Base-by-base conservation (phyloP, 2,888 invertebrate genomes). In the Seira musarum region DNA sequence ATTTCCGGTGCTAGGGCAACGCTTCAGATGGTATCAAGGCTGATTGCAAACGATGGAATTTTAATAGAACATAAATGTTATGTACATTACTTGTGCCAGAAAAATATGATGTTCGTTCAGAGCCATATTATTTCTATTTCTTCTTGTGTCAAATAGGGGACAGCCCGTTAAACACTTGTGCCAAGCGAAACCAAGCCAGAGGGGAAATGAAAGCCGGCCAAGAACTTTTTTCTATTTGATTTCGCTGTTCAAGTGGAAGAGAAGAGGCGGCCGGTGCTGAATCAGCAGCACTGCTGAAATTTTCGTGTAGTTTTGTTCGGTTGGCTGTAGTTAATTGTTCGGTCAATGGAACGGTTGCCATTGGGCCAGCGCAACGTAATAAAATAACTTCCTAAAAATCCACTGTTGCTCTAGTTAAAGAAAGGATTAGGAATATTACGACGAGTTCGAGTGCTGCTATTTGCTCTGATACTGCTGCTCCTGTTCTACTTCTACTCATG, bases 1-100 rank as follows among this genome's bases (percentile, higher is more conserved):
- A 40, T 64, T 64, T 72, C 53, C 65, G 72, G 72, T 53, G 49
- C 72, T 72, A 72, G 24, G 72, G 72, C 64, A 64, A 72, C 72
- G 63, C 22, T 40, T n/a, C n/a, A n/a, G n/a, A n/a, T n/a, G 60
- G n/a, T 8, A 19, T 63, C 40, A 40, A 40, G 5, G 40, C 13
- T 40, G 5, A 40, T 40, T 40, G 40, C 21, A 46, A 67, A 67
- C 3, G 6, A 65, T 5, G 3, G 25, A 24, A 64, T 66, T 40
- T 66, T 40, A 21, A 66, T 46, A 40, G 22, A 46, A 15, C 6
- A 66, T 17, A 35, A 40, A 3, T 2, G 40, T 19, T n/a, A 15
- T 24, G 10, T 40, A 22, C 24, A 10, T 53, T 30, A 8, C 19
- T 2, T 49, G 2, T 67, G 6, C 17, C 10, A 17, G 10, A 17